Evolutionary conservation across 1,140 invertebrate genomes (phyloP), one percentile per base, ranked within the genome.

Genomic region (Sitobion miscanthi): DNA sequence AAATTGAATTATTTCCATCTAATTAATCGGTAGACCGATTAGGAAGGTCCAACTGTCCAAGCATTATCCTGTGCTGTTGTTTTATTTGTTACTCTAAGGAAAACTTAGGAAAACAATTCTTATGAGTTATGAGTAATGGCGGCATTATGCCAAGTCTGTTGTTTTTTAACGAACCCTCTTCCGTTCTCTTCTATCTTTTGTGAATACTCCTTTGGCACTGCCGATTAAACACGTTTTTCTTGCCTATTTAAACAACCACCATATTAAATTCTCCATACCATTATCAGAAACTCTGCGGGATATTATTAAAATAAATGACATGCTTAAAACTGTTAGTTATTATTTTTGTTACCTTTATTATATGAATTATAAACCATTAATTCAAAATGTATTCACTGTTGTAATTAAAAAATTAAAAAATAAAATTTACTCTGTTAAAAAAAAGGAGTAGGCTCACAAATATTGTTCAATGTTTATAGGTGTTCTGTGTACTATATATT

Each of bases 51-150:
- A 57, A 89, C 54, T 52, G 35, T 25, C 47, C 49, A 57, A 89
- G 5, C 52, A 89, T 89, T 89, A 57, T 89, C 88, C 23, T 38
- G 21, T 57, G 35, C 88, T 38, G 49, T 89, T 89, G 88, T 57
- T 89, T 89, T 89, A 57, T 57, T 89, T 89, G 52, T 89, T 89
- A 89, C 52, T 89, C 21, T 42, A 42, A 89, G 35, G 47, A 89
- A 89, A 57, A 89, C 21, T 42, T 42, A 89, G 35, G 47, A 89
- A 89, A 57, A 57, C 88, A 89, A 89, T 89, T 89, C 52, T 57
- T 89, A 89, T 89, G 87, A 89, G 87, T 89, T 54, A 89, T 52
- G 88, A 89, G 88, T 89, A 89, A 89, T 89, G 88, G 52, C 35
- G 88, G 88, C 88, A 89, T 57, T 89, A 89, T 57, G 88, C 88